These are phyloP conservation scores for Gnatocerus cornutus DNA, from an alignment of 2,888 invertebrate species.

Conservation along the genomic window DNA sequence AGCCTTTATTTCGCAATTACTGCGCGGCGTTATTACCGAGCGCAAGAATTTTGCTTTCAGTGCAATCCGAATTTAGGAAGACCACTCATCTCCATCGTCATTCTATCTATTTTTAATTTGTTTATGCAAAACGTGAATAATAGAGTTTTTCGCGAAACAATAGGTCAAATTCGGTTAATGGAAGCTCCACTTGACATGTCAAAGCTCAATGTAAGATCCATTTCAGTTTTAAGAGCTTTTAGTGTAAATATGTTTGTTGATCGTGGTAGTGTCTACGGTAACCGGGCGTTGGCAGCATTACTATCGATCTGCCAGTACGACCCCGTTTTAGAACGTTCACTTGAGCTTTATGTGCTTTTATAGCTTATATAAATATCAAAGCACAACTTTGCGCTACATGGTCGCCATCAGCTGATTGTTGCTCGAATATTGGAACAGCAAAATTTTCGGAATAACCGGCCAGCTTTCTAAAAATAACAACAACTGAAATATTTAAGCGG, in stretches of 20 bases:
- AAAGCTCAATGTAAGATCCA: conserved; percentile 41
- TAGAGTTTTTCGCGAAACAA: conserved; percentile 16
- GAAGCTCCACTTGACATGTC: conserved; percentile 36
- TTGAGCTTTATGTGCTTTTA: conserved; percentile 53
- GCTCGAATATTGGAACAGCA: conserved; percentile 25
- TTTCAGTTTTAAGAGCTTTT: conserved; percentile 47
- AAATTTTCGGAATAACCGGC: conserved; percentile 20
- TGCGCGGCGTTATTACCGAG: conserved; percentile 26
- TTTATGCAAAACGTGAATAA: conserved; percentile 33
- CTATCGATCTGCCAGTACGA: conserved; percentile 60
- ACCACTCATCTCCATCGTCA: conserved; percentile 36
- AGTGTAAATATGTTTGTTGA: conserved; percentile 51
- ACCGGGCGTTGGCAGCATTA: conserved; percentile 60
- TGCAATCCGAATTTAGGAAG: conserved; percentile 29
- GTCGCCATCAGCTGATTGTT: conserved; percentile 41
- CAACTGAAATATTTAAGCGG: conserved; percentile 14
- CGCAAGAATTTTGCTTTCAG: conserved; percentile 12
- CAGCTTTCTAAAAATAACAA: conserved; percentile 32
- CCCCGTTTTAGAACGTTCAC: conserved; percentile 60
- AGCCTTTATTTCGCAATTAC: conserved; percentile 32
- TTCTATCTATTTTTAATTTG: conserved; percentile 40
- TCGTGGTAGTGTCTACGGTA: conserved; percentile 52
- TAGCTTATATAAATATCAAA: conserved; percentile 49
- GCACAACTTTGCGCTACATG: conserved; percentile 38
- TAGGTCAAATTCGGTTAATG: neutral